A percentile compares a stretch with the other conserved stretches of the same genome.
phyloP scores from a whole-genome alignment of 1,140 invertebrate species.

The Sycobia sp. region DNA sequence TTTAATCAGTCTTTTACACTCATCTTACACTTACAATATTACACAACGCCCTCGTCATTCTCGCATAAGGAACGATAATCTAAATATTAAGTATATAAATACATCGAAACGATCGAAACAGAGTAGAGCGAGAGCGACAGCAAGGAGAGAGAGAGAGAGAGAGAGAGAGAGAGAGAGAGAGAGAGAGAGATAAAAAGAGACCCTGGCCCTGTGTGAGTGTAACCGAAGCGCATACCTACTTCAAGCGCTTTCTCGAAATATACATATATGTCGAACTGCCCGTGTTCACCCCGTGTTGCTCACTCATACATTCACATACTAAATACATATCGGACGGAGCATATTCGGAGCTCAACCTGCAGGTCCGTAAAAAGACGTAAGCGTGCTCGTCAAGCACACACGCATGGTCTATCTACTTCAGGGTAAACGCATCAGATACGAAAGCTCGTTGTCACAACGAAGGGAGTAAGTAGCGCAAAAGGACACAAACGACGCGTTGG shows the following conservation, averaged over 20 bases:
- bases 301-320: neutral
- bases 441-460: conserved; percentile 4
- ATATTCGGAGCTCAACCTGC: neutral
- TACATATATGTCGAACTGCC: too few species aligned
- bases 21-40: too few species aligned
- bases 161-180: conserved; percentile 18
- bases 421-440: neutral
- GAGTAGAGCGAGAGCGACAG: neutral
- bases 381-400: conserved; percentile 2
- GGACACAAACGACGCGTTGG: conserved; percentile 3
- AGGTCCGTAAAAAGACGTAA: conserved; percentile 7
- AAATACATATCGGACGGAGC: neutral
- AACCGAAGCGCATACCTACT: neutral
- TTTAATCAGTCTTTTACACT: too few species aligned
- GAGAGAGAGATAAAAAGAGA: conserved; percentile 15
- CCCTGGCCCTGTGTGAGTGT: conserved; percentile 3
- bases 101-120: too few species aligned
- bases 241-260: conserved; percentile 12
- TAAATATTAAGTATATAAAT: too few species aligned
- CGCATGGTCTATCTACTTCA: neutral
- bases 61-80: too few species aligned
- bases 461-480: neutral
- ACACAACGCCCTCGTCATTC: too few species aligned
- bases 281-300: too few species aligned
- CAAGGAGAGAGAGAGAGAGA: neutral